Percentiles rank a stretch among this genome's conserved stretches.
Evolutionary conservation across 64 coral and sea anemone genomes (phyloP).

Genomic region (Exaiptasia diaphana): DNA sequence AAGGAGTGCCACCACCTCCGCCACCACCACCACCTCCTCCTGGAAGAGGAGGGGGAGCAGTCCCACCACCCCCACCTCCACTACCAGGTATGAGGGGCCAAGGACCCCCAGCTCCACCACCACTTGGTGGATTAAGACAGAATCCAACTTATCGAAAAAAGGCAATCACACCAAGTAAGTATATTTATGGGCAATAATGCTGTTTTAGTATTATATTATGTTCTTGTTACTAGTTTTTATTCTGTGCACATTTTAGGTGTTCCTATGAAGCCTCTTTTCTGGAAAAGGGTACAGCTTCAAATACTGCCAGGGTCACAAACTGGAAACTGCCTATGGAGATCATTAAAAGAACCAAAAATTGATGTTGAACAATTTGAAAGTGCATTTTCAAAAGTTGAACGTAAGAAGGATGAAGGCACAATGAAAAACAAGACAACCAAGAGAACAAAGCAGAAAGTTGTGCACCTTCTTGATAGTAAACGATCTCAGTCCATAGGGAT

Average conservation of each 20-base stretch:
- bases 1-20: too few relatives aligned
- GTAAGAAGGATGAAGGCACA: conserved; percentile 53
- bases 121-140: conserved; percentile 13
- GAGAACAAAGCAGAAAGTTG: conserved; percentile 66
- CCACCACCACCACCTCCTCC: too few relatives aligned
- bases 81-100: too few relatives aligned
- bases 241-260: conserved; percentile 19
- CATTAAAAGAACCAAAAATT: conserved; percentile 69
- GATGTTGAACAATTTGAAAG: conserved; percentile 58
- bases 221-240: neutral
- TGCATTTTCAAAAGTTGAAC: conserved; percentile 64
- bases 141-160: conserved; percentile 30
- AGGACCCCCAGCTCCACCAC: too few relatives aligned
- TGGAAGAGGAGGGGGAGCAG: too few relatives aligned
- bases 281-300: conserved; percentile 79
- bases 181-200: too few relatives aligned
- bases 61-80: too few relatives aligned
- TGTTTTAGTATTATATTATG: too few relatives aligned
- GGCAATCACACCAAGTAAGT: conserved; percentile 58
- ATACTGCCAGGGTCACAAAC: neutral
- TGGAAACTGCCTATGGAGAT: conserved; percentile 56
- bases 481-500: conserved; percentile 83
- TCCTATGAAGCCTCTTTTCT: conserved; percentile 91
- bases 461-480: conserved; percentile 73
- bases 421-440: conserved; percentile 25